These are phyloP conservation scores for Timema cristinae DNA, from an alignment of 2,888 invertebrate genomes.

Conservation along the genomic window DNA sequence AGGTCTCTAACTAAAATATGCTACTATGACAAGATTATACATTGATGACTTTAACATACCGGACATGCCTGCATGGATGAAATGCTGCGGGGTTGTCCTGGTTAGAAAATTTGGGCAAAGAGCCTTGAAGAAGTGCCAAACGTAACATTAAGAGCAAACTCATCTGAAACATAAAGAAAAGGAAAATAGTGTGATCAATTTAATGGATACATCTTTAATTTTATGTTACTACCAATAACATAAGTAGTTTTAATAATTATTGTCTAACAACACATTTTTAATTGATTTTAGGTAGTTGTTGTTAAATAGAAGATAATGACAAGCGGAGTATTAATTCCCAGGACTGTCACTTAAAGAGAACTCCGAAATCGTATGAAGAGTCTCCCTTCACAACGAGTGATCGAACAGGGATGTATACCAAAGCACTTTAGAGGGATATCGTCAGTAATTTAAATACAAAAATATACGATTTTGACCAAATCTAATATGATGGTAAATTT, in stretches of 20 bases:
- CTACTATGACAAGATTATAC: too few species aligned
- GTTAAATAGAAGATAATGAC: too few species aligned
- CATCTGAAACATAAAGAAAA: constrained; percentile 51
- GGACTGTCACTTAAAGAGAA: too few species aligned
- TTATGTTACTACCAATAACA: background rate
- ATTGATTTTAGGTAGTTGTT: too few species aligned
- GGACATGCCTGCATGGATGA: constrained; percentile 65
- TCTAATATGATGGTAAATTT: too few species aligned
- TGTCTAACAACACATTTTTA: background rate
- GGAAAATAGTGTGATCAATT: background rate
- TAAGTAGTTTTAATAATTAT: background rate
- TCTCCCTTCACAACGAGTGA: too few species aligned
- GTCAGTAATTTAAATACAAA: too few species aligned
- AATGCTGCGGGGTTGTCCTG: constrained; percentile 88
- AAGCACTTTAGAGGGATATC: too few species aligned
- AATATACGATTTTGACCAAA: too few species aligned
- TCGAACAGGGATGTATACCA: too few species aligned
- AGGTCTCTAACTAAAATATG: too few species aligned
- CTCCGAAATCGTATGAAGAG: too few species aligned
- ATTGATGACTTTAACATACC: constrained; percentile 49
- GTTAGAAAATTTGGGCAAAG: constrained; percentile 73
- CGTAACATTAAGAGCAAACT: constrained; percentile 61
- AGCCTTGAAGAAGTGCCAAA: constrained; percentile 71
- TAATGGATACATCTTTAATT: background rate
- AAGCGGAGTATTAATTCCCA: background rate